These are phyloP conservation scores for Margaritifera margaritifera DNA, from an alignment of 2,888 invertebrate species.

Conservation along the genomic window DNA sequence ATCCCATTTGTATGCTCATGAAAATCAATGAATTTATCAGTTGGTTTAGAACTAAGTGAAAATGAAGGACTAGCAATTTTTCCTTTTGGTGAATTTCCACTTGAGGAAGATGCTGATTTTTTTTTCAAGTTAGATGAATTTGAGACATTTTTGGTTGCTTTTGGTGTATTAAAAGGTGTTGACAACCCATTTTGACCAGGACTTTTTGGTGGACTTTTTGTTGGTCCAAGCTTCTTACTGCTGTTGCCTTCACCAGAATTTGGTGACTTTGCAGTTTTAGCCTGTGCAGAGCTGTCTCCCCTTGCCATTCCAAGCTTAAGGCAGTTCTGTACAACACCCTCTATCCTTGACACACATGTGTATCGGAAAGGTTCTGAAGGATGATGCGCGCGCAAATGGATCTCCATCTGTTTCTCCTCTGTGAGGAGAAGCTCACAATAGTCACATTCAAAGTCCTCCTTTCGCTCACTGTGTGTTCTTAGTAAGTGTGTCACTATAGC, in stretches of 20 bases:
- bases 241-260: not conserved
- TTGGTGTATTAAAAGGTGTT: too few relatives aligned
- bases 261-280: not conserved
- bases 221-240: not conserved
- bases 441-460: constrained; percentile 41
- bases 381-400: constrained; percentile 25
- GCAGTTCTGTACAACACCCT: constrained; percentile 33
- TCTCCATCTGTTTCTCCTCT: constrained; percentile 24
- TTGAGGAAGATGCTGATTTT: too few relatives aligned
- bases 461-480: constrained; percentile 34
- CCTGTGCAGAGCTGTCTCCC: not conserved
- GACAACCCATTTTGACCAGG: too few relatives aligned
- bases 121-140: too few relatives aligned
- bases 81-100: too few relatives aligned
- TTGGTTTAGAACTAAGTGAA: too few relatives aligned
- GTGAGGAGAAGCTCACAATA: constrained; percentile 29
- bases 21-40: too few relatives aligned
- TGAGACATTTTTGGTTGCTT: too few relatives aligned
- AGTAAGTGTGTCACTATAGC: constrained; percentile 36
- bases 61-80: too few relatives aligned
- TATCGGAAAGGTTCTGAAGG: constrained; percentile 30
- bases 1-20: too few relatives aligned
- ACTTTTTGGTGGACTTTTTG: not conserved
- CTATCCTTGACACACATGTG: constrained; percentile 37
- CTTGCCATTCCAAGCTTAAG: constrained; percentile 15